Evolutionary conservation across 2,797 vertebrate species (phyloP), one percentile per base, ranked within the genome.

Genomic region (Cetoscarus ocellatus): DNA sequence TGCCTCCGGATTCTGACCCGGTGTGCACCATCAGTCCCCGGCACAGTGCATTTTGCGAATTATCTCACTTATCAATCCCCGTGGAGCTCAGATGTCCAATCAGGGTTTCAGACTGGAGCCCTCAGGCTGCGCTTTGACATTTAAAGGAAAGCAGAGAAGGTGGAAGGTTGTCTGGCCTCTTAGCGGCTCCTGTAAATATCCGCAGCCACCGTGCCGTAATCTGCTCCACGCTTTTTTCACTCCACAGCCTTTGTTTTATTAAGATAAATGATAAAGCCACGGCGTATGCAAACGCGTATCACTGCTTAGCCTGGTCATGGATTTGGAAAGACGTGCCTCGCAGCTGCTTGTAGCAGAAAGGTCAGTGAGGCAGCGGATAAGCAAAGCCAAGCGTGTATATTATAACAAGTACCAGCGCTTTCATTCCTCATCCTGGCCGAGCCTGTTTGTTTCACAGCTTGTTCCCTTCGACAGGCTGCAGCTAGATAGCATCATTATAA

Each of bases 61-160:
- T 80, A 91, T 92, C 79, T 83, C 67, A 74, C 87, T 85, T 86
- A 88, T 90, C 86, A 82, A 81, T 88, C 80, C 83, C 68, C 8
- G 27, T 67, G 42, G 76, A 73, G 78, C 86, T 92, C 79, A 84
- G 82, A 86, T 75, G 82, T 91, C 86, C 87, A 93, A 88, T 92
- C 91, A 87, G 75, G 76, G 58, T 53, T 78, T 83, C 55, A 67
- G 82, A 88, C 82, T 78, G 59, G 67, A 72, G 70, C 77, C 79
- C 75, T 73, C 70, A 67, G 91, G 92, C 88, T 72, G 79, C n/a
- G 83, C 90, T 87, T 83, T 94, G 88, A 91, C 92, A 93, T 94
- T 94, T 93, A 81, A 81, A 70, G 67, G 54, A 61, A 85, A 84
- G 88, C 73, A 75, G 74, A 85, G 86, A 81, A 27, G 85, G 85